Percentiles rank a stretch among this genome's conserved stretches.
phyloP scores from a whole-genome alignment of 2,797 vertebrate genomes.

The Darevskia mixta region DNA sequence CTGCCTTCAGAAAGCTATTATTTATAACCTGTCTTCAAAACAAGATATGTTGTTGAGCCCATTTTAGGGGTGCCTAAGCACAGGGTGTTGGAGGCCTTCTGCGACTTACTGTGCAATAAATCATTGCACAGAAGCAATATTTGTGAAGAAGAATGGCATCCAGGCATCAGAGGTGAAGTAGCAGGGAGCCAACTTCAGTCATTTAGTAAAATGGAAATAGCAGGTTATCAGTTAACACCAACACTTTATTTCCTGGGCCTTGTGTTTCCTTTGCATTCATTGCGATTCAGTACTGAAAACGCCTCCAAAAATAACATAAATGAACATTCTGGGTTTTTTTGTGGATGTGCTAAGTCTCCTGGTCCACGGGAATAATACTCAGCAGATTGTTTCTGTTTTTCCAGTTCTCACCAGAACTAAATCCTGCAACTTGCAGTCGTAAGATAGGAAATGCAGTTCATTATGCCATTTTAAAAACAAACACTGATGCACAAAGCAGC shows the following conservation, averaged over 20 bases:
- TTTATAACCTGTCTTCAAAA: not conserved
- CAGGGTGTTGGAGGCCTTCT: not conserved
- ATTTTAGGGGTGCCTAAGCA: not conserved
- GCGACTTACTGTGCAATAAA: not conserved
- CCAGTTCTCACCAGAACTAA: not conserved
- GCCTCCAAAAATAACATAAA: not conserved
- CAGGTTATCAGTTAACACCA: not conserved
- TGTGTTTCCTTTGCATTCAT: not conserved
- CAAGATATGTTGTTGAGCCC: slow-evolving; percentile 13
- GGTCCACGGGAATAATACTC: not conserved
- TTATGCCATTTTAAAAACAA: not conserved
- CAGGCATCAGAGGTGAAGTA: not conserved
- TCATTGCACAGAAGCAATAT: not conserved
- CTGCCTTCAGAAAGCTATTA: slow-evolving; percentile 1
- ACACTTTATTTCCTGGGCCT: not conserved
- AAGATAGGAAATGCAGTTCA: not conserved
- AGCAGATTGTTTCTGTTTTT: not conserved
- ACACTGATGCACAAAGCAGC: not conserved
- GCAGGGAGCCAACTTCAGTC: not conserved
- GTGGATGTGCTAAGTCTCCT: not conserved
- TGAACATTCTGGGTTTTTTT: not conserved
- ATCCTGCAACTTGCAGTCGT: not conserved
- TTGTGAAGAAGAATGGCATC: slow-evolving; percentile 7
- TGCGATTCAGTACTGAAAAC: not conserved
- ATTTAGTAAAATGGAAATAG: slow-evolving; percentile 30